Evolutionary conservation across 2,113 vertebrate species (phyloP).

Genomic region (Pseudonaja textilis): DNA sequence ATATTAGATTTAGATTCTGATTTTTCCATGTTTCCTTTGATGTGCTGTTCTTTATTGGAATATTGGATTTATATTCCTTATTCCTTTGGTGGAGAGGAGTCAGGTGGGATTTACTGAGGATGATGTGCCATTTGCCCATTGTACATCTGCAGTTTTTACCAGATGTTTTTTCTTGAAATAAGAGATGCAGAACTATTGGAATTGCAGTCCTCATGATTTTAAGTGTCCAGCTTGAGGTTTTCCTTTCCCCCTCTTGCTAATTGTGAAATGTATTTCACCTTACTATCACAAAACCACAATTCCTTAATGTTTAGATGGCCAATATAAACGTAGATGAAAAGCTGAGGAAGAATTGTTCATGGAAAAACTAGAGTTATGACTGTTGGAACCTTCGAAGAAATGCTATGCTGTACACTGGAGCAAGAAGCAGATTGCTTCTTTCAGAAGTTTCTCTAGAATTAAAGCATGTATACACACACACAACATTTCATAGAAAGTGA

Average conservation of each 20-base stretch:
- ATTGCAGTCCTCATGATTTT: neutral
- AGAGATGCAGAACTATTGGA: neutral
- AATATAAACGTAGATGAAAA: neutral
- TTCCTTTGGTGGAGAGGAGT: neutral
- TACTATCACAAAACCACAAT: neutral
- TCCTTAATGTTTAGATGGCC: neutral
- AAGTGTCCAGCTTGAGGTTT: neutral
- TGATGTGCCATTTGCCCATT: neutral
- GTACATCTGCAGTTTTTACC: neutral
- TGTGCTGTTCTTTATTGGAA: neutral
- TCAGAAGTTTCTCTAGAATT: neutral
- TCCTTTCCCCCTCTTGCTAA: neutral
- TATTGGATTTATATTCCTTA: neutral
- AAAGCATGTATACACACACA: neutral
- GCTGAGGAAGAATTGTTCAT: neutral
- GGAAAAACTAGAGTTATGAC: neutral
- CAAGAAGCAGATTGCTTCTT: neutral
- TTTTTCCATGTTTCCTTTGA: neutral
- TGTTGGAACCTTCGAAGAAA: neutral
- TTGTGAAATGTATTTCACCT: neutral
- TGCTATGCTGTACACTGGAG: neutral
- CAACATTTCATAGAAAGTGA: neutral
- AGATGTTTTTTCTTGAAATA: neutral
- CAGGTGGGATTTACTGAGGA: neutral
- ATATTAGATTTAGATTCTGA: neutral